Conservation (phyloP, 2,113 vertebrate genomes). For the Megalops atlanticus region DNA sequence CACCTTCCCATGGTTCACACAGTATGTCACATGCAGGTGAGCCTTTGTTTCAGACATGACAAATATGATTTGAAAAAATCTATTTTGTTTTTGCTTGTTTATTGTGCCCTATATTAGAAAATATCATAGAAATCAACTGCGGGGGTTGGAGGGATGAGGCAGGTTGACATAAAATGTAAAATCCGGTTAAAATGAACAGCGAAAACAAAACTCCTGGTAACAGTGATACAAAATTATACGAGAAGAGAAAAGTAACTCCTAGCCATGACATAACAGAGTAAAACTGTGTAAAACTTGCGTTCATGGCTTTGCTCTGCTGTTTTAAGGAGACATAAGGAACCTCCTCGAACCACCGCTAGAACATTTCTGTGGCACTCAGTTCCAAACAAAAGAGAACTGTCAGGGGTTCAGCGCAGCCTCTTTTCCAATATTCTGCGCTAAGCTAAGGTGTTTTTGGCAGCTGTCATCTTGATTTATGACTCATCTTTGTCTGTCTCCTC, state of each 20-base stretch:
- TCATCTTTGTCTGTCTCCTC: not conserved
- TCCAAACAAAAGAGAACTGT: not conserved
- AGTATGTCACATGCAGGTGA: not conserved
- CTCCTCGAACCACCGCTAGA: not conserved
- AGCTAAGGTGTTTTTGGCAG: not conserved
- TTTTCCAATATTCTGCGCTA: not conserved
- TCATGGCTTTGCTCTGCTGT: not conserved
- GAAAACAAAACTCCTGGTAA: too few species aligned
- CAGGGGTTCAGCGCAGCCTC: not conserved
- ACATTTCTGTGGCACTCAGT: not conserved
- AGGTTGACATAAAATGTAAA: too few species aligned
- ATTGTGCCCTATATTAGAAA: not conserved
- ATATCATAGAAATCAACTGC: not conserved
- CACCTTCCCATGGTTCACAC: not conserved
- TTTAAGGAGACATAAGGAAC: not conserved
- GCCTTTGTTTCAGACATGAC: not conserved
- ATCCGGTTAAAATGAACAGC: too few species aligned
- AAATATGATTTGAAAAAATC: not conserved
- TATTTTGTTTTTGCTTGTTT: not conserved
- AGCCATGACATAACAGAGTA: not conserved
- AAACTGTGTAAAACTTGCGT: not conserved
- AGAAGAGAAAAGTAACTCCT: not conserved
- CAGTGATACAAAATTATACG: too few species aligned
- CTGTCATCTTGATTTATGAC: slow-evolving; percentile 3
- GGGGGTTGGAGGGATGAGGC: not conserved